phyloP scores from a whole-genome alignment of 2,113 vertebrate species.

The Anoura caudifer region DNA sequence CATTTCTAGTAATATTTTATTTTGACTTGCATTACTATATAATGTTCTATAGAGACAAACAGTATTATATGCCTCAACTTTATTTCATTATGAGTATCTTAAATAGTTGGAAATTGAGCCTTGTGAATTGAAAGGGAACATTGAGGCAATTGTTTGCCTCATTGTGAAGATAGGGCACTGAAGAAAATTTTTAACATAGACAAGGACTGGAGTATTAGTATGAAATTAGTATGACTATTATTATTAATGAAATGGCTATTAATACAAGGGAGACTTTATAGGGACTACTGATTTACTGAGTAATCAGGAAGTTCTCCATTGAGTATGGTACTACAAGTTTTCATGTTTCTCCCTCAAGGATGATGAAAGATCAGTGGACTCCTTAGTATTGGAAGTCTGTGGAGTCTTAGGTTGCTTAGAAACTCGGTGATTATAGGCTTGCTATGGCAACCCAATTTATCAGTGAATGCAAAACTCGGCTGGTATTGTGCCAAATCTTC shows the following conservation, averaged over 20 bases:
- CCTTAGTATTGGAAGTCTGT: constrained; percentile 30
- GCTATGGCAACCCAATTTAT: constrained; percentile 67
- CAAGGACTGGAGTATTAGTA: too few species aligned
- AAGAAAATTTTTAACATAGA: not conserved
- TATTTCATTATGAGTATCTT: not conserved
- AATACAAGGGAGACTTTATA: not conserved
- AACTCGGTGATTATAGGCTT: constrained; percentile 63
- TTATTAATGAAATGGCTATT: not conserved
- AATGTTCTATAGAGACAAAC: not conserved
- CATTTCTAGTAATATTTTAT: not conserved
- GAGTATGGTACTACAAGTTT: not conserved
- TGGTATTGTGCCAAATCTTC: constrained; percentile 48
- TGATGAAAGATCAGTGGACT: constrained; percentile 49
- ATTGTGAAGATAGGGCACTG: not conserved
- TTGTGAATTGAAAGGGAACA: not conserved
- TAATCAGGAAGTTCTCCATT: not conserved
- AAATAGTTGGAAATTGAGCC: not conserved
- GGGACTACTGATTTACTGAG: not conserved
- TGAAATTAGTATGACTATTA: not conserved
- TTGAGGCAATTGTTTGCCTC: not conserved
- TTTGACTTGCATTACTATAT: not conserved
- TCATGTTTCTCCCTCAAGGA: constrained; percentile 40
- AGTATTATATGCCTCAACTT: not conserved
- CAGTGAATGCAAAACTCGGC: constrained; percentile 36
- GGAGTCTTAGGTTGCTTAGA: constrained; percentile 60